Conservation (phyloP, 2,888 invertebrate species). For the Eupithecia dodoneata region DNA sequence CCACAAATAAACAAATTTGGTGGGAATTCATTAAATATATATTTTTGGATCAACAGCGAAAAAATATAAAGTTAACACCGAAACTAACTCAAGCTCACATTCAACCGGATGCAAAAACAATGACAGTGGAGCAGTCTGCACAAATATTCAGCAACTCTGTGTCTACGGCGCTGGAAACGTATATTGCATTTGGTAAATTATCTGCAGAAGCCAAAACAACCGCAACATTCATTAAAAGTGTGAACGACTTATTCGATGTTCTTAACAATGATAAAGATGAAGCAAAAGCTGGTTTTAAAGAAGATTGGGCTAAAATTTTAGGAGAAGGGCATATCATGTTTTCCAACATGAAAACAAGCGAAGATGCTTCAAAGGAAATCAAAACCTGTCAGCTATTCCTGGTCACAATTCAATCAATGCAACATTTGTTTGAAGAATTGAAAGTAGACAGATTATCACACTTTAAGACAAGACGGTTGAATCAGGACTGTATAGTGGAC, state of each 20-base stretch:
- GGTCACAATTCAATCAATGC: slow-evolving; percentile 1
- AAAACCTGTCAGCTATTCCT: neutral
- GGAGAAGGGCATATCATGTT: neutral
- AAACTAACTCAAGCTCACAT: neutral
- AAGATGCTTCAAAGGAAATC: neutral
- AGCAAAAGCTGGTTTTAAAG: neutral
- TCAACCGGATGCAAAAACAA: neutral
- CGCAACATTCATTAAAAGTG: neutral
- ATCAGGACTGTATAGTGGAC: slow-evolving; percentile 6
- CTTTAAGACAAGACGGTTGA: slow-evolving; percentile 1
- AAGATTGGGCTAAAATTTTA: neutral
- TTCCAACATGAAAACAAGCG: neutral
- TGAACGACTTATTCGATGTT: neutral
- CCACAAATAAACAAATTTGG: neutral
- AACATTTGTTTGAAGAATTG: slow-evolving; percentile 1
- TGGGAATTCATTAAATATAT: slow-evolving; percentile 2
- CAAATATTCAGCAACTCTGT: slow-evolving; percentile 10
- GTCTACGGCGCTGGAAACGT: neutral
- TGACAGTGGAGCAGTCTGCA: neutral
- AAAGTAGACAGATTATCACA: neutral
- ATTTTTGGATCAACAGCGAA: neutral
- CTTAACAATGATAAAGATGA: slow-evolving; percentile 4
- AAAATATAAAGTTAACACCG: neutral
- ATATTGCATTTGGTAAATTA: neutral
- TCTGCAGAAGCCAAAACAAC: slow-evolving; percentile 4